These are phyloP conservation scores for Mesorhabditis sp. DNA, from an alignment of 2,888 invertebrate genomes.

Conservation along the genomic window DNA sequence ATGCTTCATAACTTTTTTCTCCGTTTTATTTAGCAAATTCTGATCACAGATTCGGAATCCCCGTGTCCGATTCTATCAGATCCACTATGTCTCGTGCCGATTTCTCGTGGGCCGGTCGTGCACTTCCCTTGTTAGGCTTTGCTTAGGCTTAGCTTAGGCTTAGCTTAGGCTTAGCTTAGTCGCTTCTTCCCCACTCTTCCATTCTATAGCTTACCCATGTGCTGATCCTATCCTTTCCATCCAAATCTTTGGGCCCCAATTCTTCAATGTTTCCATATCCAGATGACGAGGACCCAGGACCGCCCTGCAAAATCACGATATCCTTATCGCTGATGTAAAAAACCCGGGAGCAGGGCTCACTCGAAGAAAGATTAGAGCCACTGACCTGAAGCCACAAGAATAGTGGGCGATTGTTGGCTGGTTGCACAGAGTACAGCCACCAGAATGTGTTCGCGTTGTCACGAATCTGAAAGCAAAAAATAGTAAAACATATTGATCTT, in stretches of 20 bases:
- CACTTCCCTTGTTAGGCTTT: no score
- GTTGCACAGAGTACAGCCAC: slow-evolving; percentile 72
- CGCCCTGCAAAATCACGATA: slow-evolving; percentile 67
- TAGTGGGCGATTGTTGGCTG: slow-evolving; percentile 65
- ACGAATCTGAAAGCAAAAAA: not conserved
- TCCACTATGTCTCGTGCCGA: no score
- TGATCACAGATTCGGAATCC: no score
- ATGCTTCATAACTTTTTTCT: no score
- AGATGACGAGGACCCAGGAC: slow-evolving; percentile 77
- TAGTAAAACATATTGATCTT: not conserved
- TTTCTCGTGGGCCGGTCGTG: no score
- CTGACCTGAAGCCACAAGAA: slow-evolving; percentile 74
- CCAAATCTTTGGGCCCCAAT: slow-evolving; percentile 72
- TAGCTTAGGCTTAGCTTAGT: no score
- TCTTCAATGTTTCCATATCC: slow-evolving; percentile 84
- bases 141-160: no score
- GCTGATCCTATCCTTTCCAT: slow-evolving; percentile 70
- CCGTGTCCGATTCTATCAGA: no score
- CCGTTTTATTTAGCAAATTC: no score
- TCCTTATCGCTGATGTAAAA: not conserved
- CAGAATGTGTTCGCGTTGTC: not conserved
- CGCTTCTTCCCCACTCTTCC: no score
- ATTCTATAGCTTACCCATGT: slow-evolving; percentile 70
- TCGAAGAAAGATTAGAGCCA: not conserved
- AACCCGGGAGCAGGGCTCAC: not conserved